phyloP scores from a whole-genome alignment of 2,797 vertebrate species.

The Platalea minor region DNA sequence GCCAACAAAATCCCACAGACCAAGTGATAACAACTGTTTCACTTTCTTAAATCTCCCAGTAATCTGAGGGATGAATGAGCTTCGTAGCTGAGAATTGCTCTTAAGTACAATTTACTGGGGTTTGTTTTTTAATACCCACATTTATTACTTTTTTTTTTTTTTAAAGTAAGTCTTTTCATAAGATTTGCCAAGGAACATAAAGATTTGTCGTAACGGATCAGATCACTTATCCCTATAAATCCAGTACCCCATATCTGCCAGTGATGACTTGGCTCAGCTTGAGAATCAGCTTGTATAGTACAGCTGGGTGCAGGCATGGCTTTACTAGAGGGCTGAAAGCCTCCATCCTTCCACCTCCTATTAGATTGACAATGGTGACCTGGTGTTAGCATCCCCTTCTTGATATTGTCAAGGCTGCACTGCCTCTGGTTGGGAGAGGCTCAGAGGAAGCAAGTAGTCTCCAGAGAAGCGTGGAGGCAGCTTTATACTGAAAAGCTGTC shows the following conservation, averaged over 20 bases:
- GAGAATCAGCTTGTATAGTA: not conserved
- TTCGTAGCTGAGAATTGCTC: constrained; percentile 37
- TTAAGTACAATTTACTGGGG: constrained; percentile 20
- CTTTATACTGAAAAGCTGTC: not conserved
- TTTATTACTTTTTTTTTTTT: constrained; percentile 2
- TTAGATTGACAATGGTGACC: not conserved
- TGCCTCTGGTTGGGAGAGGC: not conserved
- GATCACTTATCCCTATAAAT: constrained; percentile 46
- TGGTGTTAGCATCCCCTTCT: not conserved
- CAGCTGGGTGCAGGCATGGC: not conserved
- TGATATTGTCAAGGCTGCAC: not conserved
- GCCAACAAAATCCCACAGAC: constrained; percentile 59
- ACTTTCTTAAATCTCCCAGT: constrained; percentile 62
- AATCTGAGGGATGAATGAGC: constrained; percentile 65
- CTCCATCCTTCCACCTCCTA: not conserved
- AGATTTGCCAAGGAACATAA: constrained; percentile 63
- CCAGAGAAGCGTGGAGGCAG: not conserved
- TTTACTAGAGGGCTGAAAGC: not conserved
- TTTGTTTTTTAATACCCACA: constrained; percentile 27
- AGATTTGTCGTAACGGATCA: constrained; percentile 43
- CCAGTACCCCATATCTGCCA: constrained; percentile 36
- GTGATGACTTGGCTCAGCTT: constrained; percentile 1
- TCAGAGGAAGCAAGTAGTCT: not conserved
- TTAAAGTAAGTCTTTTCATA: constrained; percentile 7
- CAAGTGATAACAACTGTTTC: constrained; percentile 65